Base-by-base conservation (phyloP, 2,797 vertebrate species). In the Hippocampus kuda region DNA sequence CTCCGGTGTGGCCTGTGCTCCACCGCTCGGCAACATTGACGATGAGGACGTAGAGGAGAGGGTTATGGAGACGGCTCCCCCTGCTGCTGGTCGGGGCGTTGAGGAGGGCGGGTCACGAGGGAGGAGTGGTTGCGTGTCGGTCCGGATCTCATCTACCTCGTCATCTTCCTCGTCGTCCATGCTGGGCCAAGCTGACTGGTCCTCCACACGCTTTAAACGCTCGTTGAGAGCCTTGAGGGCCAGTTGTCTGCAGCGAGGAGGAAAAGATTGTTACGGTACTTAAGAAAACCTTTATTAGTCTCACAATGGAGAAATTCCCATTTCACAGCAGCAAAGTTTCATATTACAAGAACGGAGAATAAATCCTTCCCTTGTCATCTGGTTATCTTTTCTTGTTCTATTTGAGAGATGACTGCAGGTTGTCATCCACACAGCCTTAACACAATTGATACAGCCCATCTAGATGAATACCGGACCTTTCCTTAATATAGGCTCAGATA, bases 141-240 rank as follows among this genome's bases (percentile, higher is more conserved):
- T 90, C 72, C 92, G 89, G 4, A 88, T 88, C 57, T 97, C 96
- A 20, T 98, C 95, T 1, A 92, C 91, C 0, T 99, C 96, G 0
- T 93, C 91, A 1, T 93, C 91, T 44, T 98, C 96, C 0, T 98
- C 96, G 0, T 99, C 96, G 20, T 99, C 97, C 97, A 99, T 98
- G 88, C 89, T 98, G 69, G 97, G 97, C 97, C 97, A 99, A 38
- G 93, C 91, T 0, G 94, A 92, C 83, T 96, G 94, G 81, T 99
- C 97, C 82, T 99, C 97, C 76, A 95, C 95, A 0, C 93, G 92
- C 86, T 98, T 98, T 79, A 99, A 88, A 38, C 97, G 93, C 84
- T 99, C 97, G 0, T 99, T 99, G 72, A 99, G 85, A 54, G 97
- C 97, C 80, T 99, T 99, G 75, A 99, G 89, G 15, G 96, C 97